Evolutionary conservation across 2,113 vertebrate genomes (phyloP).

Genomic region (Dasyprocta punctata): DNA sequence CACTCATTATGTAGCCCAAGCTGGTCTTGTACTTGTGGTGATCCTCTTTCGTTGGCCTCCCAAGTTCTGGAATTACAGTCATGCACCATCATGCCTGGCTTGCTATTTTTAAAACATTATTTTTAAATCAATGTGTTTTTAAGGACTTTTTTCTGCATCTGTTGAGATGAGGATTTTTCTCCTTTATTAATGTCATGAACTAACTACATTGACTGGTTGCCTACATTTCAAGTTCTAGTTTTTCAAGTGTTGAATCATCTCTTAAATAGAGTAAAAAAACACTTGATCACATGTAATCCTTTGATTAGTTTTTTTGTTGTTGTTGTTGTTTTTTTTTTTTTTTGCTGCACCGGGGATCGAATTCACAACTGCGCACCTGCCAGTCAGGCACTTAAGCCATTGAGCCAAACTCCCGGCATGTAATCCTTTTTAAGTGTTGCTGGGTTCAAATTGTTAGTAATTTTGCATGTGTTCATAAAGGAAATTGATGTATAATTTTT

Average conservation of each 20-base stretch:
- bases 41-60: neutral
- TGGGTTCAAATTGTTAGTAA: neutral
- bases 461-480: neutral
- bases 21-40: neutral
- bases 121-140: neutral
- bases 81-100: neutral
- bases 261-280: neutral
- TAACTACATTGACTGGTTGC: neutral
- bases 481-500: neutral
- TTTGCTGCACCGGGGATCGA: too few relatives aligned
- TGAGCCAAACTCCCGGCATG: too few relatives aligned
- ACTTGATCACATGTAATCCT: neutral
- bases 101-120: neutral
- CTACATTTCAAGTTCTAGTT: neutral
- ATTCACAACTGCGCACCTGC: too few relatives aligned
- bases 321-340: too few relatives aligned
- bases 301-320: too few relatives aligned
- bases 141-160: neutral
- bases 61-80: neutral
- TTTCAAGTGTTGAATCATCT: neutral
- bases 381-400: too few relatives aligned
- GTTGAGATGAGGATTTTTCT: neutral
- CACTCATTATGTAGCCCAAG: neutral
- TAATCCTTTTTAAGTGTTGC: neutral
- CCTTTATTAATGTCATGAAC: slow-evolving; percentile 5